Evolutionary conservation across 35 echinoderm and acorn worm genomes (phyloP).

Genomic region (Eucidaris tribuloides): DNA sequence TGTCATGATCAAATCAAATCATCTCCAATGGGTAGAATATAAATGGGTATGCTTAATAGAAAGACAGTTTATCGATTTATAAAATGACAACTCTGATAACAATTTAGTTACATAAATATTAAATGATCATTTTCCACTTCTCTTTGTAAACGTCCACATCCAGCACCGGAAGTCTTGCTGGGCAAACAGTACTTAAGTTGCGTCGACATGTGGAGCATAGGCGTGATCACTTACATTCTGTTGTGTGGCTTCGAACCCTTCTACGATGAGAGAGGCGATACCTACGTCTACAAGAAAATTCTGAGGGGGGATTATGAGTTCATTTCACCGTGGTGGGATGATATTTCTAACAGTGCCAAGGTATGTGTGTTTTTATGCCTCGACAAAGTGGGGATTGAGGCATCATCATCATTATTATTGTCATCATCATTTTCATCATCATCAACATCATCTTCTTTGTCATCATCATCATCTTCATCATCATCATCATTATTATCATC

Average conservation of each 20-base stretch:
- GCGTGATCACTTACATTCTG: slow-evolving; percentile 93
- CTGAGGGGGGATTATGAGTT: slow-evolving; percentile 82
- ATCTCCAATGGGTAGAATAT: too few species aligned
- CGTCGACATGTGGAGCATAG: slow-evolving; percentile 98
- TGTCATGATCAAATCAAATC: too few species aligned
- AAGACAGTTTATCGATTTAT: too few species aligned
- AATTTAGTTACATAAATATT: too few species aligned
- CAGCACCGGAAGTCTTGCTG: slow-evolving; percentile 81
- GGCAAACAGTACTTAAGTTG: slow-evolving; percentile 45
- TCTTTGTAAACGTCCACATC: too few species aligned
- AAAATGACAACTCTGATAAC: too few species aligned
- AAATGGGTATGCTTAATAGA: too few species aligned
- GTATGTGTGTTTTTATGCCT: too few species aligned
- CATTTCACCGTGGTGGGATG: slow-evolving; percentile 94
- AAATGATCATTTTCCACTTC: too few species aligned
- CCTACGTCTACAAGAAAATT: slow-evolving; percentile 82
- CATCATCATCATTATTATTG: background rate
- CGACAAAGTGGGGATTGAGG: too few species aligned
- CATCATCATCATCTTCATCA: background rate
- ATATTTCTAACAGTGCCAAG: slow-evolving; percentile 76
- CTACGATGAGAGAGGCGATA: slow-evolving; percentile 78
- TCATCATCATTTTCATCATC: background rate
- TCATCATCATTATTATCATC: background rate
- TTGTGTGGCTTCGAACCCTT: slow-evolving; percentile 97
- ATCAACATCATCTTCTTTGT: background rate